These are phyloP conservation scores for Hymenopus coronatus DNA, from an alignment of 2,888 invertebrate genomes.

Conservation along the genomic window DNA sequence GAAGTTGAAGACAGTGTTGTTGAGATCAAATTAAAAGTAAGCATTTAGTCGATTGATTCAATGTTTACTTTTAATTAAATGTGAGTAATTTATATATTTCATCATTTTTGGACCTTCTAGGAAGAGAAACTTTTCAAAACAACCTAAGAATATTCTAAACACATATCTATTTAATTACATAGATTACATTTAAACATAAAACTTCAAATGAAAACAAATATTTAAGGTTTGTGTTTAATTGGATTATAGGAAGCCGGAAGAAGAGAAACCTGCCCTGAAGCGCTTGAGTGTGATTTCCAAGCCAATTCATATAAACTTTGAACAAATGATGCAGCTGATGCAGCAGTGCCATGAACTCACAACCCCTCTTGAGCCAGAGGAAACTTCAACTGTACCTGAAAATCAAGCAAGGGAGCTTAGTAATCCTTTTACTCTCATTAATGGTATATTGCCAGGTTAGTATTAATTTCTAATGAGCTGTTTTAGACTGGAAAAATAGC, in stretches of 20 bases:
- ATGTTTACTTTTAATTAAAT: no score
- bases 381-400: not conserved
- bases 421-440: constrained; percentile 56
- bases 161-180: no score
- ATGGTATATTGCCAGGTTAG: constrained; percentile 78
- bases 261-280: constrained; percentile 62
- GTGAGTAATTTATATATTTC: no score
- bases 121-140: no score
- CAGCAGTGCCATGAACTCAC: constrained; percentile 70
- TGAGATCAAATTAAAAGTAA: no score
- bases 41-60: no score
- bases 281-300: constrained; percentile 61
- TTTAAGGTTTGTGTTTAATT: constrained; percentile 6
- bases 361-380: constrained; percentile 8
- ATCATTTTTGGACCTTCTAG: no score
- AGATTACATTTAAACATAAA: no score
- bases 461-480: not conserved
- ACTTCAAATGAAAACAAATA: no score
- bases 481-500: no score
- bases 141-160: no score
- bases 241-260: constrained; percentile 65
- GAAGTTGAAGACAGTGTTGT: no score
- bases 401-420: not conserved
- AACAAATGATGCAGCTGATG: constrained; percentile 77
- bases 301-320: constrained; percentile 65